A percentile compares a stretch with the other conserved stretches of the same genome.
These are phyloP conservation scores for Todus mexicanus DNA, from an alignment of 2,797 vertebrate genomes.

Conservation along the genomic window DNA sequence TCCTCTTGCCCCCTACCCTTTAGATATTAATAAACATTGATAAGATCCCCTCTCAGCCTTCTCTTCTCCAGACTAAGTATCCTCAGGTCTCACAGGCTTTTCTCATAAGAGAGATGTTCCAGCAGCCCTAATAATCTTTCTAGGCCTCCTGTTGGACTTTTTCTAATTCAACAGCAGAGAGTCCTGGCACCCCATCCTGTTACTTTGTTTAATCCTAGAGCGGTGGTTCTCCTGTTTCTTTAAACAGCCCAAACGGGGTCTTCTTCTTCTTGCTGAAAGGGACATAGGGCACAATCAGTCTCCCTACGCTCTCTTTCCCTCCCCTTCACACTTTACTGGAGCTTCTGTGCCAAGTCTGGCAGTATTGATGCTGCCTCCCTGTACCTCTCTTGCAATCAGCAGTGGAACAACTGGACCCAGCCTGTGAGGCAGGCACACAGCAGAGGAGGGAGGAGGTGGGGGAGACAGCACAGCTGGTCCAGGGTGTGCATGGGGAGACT, in stretches of 20 bases:
- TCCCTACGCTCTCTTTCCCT: neutral
- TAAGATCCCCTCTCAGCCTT: too few species aligned
- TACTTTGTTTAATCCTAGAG: neutral
- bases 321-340: neutral
- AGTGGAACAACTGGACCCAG: neutral
- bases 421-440: neutral
- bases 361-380: neutral
- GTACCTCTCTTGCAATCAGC: neutral
- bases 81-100: too few species aligned
- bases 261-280: neutral
- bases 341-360: neutral
- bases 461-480: neutral
- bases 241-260: neutral
- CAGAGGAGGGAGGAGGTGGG: neutral
- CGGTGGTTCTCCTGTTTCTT: neutral
- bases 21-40: too few species aligned
- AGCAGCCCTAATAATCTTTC: too few species aligned
- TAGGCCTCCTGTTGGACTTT: too few species aligned
- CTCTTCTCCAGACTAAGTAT: neutral
- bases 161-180: neutral
- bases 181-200: neutral
- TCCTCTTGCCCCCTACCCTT: too few species aligned
- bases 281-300: neutral
- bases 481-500: neutral
- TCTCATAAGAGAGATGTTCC: too few species aligned